phyloP scores from a whole-genome alignment of 2,888 invertebrate species.

The Perithous albicinctus region DNA sequence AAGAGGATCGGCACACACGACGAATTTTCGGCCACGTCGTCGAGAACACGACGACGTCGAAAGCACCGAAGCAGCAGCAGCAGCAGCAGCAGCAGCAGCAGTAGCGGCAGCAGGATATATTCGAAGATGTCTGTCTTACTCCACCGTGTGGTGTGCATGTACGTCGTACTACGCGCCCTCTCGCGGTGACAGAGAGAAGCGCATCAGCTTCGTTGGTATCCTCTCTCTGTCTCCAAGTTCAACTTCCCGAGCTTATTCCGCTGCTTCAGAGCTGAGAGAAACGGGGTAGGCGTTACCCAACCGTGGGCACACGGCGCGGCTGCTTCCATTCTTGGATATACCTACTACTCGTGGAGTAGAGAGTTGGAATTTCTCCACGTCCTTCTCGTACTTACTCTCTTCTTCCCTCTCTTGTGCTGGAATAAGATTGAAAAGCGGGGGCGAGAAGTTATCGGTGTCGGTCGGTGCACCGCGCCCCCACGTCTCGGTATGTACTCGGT shows the following conservation, averaged over 20 bases:
- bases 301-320: constrained; percentile 57
- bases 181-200: constrained; percentile 19
- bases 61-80: constrained; percentile 1
- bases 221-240: constrained; percentile 50
- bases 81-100: background rate
- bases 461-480: constrained; percentile 53
- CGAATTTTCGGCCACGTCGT: constrained; percentile 23
- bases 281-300: constrained; percentile 63
- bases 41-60: constrained; percentile 7
- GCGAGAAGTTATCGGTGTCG: constrained; percentile 63
- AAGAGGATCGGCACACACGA: constrained; percentile 7
- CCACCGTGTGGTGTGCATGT: constrained; percentile 39
- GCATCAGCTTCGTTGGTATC: constrained; percentile 50
- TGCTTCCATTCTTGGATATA: constrained; percentile 60
- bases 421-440: constrained; percentile 63
- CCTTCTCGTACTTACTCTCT: background rate
- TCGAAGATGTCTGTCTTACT: constrained; percentile 48
- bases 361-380: constrained; percentile 53
- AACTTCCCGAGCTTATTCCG: constrained; percentile 62
- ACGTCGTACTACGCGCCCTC: background rate
- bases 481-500: constrained; percentile 43
- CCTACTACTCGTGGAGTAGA: constrained; percentile 54
- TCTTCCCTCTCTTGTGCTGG: constrained; percentile 36
- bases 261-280: constrained; percentile 40
- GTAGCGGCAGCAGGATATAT: constrained; percentile 33